phyloP scores from a whole-genome alignment of 2,888 invertebrate genomes.

The Colletes collaris region DNA sequence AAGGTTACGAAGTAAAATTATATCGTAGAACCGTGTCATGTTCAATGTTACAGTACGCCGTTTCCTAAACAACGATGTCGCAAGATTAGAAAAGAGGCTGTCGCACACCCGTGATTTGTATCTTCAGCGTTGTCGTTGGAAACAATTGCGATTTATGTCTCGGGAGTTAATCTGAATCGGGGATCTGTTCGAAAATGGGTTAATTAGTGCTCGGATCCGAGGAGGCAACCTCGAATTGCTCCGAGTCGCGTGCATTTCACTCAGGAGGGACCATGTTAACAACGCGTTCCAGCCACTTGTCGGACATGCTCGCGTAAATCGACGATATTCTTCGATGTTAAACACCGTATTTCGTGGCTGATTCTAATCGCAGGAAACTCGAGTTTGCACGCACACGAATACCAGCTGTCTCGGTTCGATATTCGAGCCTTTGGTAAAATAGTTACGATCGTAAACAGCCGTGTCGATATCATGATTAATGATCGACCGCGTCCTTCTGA shows the following conservation, averaged over 20 bases:
- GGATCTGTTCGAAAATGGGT: slow-evolving; percentile 49
- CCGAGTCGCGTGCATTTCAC: slow-evolving; percentile 44
- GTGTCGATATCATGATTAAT: slow-evolving; percentile 65
- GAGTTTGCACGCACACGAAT: slow-evolving; percentile 17
- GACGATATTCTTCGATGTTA: slow-evolving; percentile 25
- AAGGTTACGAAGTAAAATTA: too few relatives aligned
- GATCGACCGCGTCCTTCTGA: slow-evolving; percentile 47
- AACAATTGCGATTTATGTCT: slow-evolving; percentile 30
- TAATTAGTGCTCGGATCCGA: slow-evolving; percentile 48
- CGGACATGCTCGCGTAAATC: background rate
- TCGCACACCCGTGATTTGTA: slow-evolving; percentile 6
- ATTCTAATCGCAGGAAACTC: slow-evolving; percentile 51
- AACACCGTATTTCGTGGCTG: slow-evolving; percentile 41
- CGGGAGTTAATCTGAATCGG: slow-evolving; percentile 25
- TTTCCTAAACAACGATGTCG: background rate
- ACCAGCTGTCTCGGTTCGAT: slow-evolving; percentile 37
- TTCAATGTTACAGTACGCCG: too few relatives aligned
- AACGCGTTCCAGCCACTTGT: slow-evolving; percentile 5
- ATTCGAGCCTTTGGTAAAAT: slow-evolving; percentile 39
- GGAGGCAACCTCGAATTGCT: background rate
- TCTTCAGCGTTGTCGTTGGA: slow-evolving; percentile 16
- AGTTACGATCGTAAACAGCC: slow-evolving; percentile 25
- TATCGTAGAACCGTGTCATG: too few relatives aligned
- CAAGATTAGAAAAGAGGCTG: slow-evolving; percentile 29
- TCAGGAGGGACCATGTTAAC: slow-evolving; percentile 1